Evolutionary conservation across 2,113 vertebrate species (phyloP).

Genomic region (Trachemys scripta): DNA sequence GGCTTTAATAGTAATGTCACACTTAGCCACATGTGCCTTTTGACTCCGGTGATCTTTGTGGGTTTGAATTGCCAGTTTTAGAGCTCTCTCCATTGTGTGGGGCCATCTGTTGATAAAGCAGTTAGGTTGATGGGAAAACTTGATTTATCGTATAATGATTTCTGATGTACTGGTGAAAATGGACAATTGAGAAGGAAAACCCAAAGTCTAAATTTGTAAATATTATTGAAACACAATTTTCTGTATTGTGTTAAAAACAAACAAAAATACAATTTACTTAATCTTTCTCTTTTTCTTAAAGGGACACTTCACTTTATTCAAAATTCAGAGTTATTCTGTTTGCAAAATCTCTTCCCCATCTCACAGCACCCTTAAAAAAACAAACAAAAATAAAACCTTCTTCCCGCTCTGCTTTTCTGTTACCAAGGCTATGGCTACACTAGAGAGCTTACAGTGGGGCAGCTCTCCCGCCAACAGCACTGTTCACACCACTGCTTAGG

Average conservation of each 20-base stretch:
- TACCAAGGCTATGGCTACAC: background rate
- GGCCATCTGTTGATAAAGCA: background rate
- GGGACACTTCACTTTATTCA: background rate
- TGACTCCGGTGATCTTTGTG: conserved; percentile 1
- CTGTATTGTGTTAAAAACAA: background rate
- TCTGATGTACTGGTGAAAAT: background rate
- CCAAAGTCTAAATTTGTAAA: background rate
- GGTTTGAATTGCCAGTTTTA: conserved; percentile 43
- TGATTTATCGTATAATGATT: background rate
- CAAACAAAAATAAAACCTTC: background rate
- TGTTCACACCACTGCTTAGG: too few relatives aligned
- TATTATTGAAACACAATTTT: background rate
- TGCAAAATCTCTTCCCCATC: background rate
- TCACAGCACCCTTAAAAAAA: background rate
- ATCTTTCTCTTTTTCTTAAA: background rate
- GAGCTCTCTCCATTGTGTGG: background rate
- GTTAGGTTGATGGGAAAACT: conserved; percentile 25
- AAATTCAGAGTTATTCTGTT: background rate
- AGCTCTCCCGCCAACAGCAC: too few relatives aligned
- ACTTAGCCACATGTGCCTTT: background rate
- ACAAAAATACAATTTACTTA: background rate
- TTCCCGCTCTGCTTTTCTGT: fast-evolving
- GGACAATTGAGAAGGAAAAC: background rate
- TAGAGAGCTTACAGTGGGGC: too few relatives aligned
- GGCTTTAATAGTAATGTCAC: conserved; percentile 23